Percentiles rank a stretch among this genome's conserved stretches.
These are phyloP conservation scores for Atherinomorus stipes DNA, from an alignment of 2,113 vertebrate genomes.

Conservation along the genomic window DNA sequence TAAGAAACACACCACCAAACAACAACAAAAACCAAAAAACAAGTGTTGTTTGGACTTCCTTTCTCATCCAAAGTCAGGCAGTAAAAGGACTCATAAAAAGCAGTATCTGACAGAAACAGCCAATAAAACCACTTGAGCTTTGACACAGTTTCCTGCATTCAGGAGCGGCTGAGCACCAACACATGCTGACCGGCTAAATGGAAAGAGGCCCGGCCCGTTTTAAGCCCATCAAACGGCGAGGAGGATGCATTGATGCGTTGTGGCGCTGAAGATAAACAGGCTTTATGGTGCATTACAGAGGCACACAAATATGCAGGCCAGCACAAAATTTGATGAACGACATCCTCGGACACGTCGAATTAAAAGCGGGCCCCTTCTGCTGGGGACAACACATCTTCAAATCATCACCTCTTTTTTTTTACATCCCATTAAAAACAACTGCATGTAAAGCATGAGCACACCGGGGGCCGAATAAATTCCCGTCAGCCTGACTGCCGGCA, in stretches of 20 bases:
- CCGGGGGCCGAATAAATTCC: conserved; percentile 27
- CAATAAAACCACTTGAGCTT: conserved; percentile 75
- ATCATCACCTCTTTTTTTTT: conserved; percentile 35
- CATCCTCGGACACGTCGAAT: conserved; percentile 62
- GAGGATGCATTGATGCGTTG: conserved; percentile 60
- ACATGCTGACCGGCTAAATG: conserved; percentile 60
- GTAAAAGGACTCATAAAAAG: conserved; percentile 59
- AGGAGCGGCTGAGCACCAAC: conserved; percentile 41
- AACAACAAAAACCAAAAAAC: not conserved
- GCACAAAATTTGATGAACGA: conserved; percentile 45
- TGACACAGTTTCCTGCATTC: conserved; percentile 69
- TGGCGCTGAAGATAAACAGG: conserved; percentile 73
- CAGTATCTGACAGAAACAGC: conserved; percentile 62
- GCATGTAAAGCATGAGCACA: conserved; percentile 34
- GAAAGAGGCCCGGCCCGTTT: conserved; percentile 44
- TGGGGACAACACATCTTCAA: conserved; percentile 53
- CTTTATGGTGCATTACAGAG: conserved; percentile 77
- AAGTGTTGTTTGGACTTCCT: conserved; percentile 42
- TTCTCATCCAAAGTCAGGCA: conserved; percentile 56
- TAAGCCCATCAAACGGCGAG: conserved; percentile 51
- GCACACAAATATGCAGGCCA: conserved; percentile 47
- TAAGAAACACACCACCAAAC: not conserved
- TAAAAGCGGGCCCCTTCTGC: conserved; percentile 64
- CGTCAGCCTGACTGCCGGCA: conserved; percentile 58
- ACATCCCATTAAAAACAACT: conserved; percentile 30